A percentile compares a stretch with the other conserved stretches of the same genome.
These are phyloP conservation scores for Corythornis madagascariensis DNA, from an alignment of 2,113 vertebrate genomes.

Conservation along the genomic window DNA sequence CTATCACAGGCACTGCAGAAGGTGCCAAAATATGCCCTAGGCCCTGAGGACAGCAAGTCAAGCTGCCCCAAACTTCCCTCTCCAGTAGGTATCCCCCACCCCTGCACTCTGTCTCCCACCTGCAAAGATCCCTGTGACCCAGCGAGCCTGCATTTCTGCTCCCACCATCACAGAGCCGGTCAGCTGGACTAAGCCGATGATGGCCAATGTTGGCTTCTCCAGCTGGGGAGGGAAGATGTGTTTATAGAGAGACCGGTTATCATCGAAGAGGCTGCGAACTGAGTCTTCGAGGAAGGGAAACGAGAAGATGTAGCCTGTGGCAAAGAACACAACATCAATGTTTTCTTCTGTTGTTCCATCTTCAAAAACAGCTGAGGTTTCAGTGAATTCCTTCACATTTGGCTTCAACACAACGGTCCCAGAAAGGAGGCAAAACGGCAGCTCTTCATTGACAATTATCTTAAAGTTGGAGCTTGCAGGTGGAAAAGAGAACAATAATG, in stretches of 20 bases:
- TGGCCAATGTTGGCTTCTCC: conserved; percentile 80
- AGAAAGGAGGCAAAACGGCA: conserved; percentile 82
- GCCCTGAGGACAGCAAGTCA: neutral
- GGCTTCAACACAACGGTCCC: conserved; percentile 81
- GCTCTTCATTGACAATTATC: conserved; percentile 77
- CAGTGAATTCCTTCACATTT: conserved; percentile 75
- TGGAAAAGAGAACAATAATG: neutral
- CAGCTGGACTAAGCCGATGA: conserved; percentile 81
- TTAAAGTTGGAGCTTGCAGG: conserved; percentile 60
- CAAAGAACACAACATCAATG: conserved; percentile 83
- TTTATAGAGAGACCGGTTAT: conserved; percentile 80
- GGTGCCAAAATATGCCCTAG: neutral
- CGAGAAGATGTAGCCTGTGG: conserved; percentile 77
- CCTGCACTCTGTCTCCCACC: conserved; percentile 67
- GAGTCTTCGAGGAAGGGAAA: conserved; percentile 80
- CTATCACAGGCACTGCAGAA: fast-evolving
- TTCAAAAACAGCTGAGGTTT: conserved; percentile 78
- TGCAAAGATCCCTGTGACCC: conserved; percentile 84
- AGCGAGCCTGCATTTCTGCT: conserved; percentile 91
- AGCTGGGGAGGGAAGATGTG: conserved; percentile 81
- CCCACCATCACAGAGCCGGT: conserved; percentile 79
- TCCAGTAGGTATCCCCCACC: neutral
- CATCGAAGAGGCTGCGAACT: conserved; percentile 34
- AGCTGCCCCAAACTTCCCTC: neutral
- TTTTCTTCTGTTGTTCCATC: conserved; percentile 78